Percentiles rank a stretch among this genome's conserved stretches.
Evolutionary conservation across 1,140 invertebrate genomes (phyloP).

Genomic region (Phymastichus coffea): DNA sequence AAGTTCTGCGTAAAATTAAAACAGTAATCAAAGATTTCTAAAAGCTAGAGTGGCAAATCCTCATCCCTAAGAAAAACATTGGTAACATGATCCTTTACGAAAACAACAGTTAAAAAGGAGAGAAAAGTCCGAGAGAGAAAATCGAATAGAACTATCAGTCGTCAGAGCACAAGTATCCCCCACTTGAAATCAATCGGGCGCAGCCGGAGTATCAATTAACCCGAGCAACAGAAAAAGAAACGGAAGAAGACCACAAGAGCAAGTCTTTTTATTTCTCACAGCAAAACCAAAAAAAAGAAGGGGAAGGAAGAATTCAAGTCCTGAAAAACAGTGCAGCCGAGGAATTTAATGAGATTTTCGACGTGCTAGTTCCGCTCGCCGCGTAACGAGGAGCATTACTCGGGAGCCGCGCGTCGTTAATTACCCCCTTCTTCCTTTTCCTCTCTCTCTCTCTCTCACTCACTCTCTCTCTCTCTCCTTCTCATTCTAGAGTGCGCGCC

Average conservation of each 20-base stretch:
- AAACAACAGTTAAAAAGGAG: no score
- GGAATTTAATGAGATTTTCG: conserved; percentile 29
- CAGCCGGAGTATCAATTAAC: conserved; percentile 11
- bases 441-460: not conserved
- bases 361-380: conserved; percentile 9
- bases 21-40: no score
- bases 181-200: conserved; percentile 9
- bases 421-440: conserved; percentile 39
- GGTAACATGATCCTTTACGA: no score
- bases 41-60: no score
- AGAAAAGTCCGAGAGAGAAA: not conserved
- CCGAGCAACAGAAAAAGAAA: not conserved
- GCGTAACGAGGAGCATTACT: conserved; percentile 54
- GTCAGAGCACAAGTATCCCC: no score
- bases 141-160: not conserved
- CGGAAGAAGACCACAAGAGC: not conserved
- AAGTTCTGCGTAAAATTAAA: not conserved
- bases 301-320: not conserved
- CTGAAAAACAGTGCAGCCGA: conserved; percentile 10
- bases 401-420: conserved; percentile 49
- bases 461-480: conserved; percentile 24
- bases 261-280: not conserved
- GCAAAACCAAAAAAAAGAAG: not conserved
- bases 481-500: conserved; percentile 26
- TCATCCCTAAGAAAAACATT: no score